Base-by-base conservation (phyloP, 2,113 vertebrate genomes). In the Panurus biarmicus region DNA sequence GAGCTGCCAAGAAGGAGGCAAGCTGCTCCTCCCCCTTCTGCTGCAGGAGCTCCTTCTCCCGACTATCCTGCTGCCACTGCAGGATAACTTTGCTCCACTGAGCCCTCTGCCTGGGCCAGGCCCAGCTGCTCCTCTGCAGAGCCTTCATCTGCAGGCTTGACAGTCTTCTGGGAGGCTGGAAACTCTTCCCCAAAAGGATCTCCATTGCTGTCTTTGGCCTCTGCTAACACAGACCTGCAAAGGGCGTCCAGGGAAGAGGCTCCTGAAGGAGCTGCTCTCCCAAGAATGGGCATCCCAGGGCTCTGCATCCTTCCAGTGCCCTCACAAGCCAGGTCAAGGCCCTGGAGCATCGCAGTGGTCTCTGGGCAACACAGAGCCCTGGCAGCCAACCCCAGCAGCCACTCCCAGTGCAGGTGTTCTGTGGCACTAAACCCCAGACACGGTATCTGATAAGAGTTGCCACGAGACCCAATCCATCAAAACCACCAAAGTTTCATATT, bases 401-500 rank as follows among this genome's bases (percentile, higher is more conserved):
- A 12, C 24, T 64, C 35, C 50, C 40, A 56, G 1, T 26, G 48
- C 9, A 45, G 33, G 17, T 62, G 26, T 36, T 53, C 38, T 3
- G 0, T 53, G 22, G 18, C 40, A 73, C n/a, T 47, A n/a, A 33
- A 54, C 20, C n/a, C 28, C 44, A 48, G n/a, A 23, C 10, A 24
- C 0, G 0, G 10, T 15, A 14, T 73, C 28, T 47, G n/a, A 5
- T 56, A 15, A 65, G 5, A 28, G 14, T 38, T 73, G 28, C n/a
- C n/a, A 47, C 1, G 2, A 14, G 23, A 64, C 19, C 12, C 10
- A 38, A 28, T 73, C 29, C 23, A n/a, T 33, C 25, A 42, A 70
- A 78, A 35, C 31, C 36, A 61, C 47, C 45, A 6, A 71, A 71
- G 33, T 36, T 61, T 21, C 21, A 13, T 35, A 40, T 56, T 84